These are phyloP conservation scores for Baryphthengus martii DNA, from an alignment of 2,113 vertebrate species.

Conservation along the genomic window DNA sequence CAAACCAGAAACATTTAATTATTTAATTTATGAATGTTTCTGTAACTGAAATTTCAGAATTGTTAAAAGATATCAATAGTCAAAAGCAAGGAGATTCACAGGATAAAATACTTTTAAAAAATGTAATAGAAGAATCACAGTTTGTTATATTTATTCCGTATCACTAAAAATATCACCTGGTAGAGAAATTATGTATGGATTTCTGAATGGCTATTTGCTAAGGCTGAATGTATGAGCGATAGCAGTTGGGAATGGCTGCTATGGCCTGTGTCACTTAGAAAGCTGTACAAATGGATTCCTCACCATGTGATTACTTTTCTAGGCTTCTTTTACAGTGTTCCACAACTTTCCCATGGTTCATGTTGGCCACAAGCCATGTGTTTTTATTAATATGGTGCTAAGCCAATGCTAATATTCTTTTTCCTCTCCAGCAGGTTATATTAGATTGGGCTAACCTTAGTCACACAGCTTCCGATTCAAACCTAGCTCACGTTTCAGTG, in stretches of 20 bases:
- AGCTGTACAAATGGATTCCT: background rate
- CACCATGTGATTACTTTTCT: background rate
- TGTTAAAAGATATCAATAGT: background rate
- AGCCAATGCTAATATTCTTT: background rate
- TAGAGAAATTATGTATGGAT: background rate
- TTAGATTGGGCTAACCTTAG: background rate
- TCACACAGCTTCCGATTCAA: background rate
- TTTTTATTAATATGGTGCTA: background rate
- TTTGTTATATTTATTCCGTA: background rate
- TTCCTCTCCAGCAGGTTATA: background rate
- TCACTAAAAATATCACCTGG: background rate
- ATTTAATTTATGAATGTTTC: background rate
- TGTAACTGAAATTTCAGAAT: background rate
- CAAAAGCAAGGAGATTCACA: background rate
- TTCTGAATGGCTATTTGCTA: background rate
- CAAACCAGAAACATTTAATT: too few species aligned
- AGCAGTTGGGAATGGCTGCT: background rate
- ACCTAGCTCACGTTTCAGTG: background rate
- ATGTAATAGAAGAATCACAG: background rate
- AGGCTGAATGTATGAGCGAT: background rate
- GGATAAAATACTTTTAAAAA: background rate
- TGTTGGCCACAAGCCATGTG: background rate
- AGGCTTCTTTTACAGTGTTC: background rate
- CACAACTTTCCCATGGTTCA: background rate
- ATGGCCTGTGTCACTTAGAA: background rate